Base-by-base conservation (phyloP, 2,113 vertebrate species). In the Cephalopholis sonnerati region DNA sequence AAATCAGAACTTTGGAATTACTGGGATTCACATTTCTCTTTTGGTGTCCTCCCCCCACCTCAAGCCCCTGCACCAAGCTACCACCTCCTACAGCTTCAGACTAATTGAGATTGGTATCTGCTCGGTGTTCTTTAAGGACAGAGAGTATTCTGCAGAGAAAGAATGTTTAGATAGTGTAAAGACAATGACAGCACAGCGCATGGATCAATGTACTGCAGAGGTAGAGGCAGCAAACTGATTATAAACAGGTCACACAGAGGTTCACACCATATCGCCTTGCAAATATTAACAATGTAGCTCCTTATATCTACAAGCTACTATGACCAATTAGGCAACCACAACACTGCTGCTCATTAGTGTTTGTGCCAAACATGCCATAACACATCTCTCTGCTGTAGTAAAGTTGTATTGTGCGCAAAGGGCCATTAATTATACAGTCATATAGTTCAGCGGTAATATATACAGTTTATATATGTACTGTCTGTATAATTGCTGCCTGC, bases 401-500 rank as follows among this genome's bases (percentile, higher is more conserved):
- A 17, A 61, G 10, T 20, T 77, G 25, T 16, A 29, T 10, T 4
- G 24, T 27, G 39, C 32, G 10, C 4, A 55, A 71, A 71, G 4
- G 3, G 15, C 7, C 29, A 29, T 17, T 59, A 61, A 51, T 58
- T 29, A 55, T 3, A 27, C n/a, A 54, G 39, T 62, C 39, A 25
- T 32, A 51, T 66, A 53, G 25, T 73, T 74, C 46, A 39, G 8
- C 22, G 48, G 16, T 74, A 24, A 12, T 20, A 36, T 25, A 39
- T 7, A 46, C 22, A 66, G 7, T 54, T 44, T 44, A 12, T 9
- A 11, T 44, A 44, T 44, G 11, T 44, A 48, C 27, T 81, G 68
- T 51, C 27, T 44, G 41, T 44, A 9, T 44, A 17, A 54, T 55
- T 39, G 32, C 50, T 50, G 55, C 48, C 51, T 72, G 82, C 59